These are phyloP conservation scores for Fratercula arctica DNA, from an alignment of 2,797 vertebrate species.

Conservation along the genomic window DNA sequence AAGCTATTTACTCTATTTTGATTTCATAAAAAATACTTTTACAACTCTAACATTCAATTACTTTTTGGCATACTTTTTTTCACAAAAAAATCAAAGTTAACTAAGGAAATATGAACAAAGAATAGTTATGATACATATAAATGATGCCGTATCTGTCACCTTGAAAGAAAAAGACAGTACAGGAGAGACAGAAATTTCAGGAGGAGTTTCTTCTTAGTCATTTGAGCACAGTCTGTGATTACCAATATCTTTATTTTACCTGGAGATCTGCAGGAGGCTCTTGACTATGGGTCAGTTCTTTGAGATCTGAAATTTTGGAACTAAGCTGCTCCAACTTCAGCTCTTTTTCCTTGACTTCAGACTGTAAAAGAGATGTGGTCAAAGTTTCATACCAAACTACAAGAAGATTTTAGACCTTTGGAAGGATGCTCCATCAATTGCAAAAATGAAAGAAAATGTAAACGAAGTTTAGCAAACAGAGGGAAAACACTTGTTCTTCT, in stretches of 20 bases:
- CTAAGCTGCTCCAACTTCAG: slow-evolving; percentile 83
- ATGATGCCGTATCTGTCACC: neutral
- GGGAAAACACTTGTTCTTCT: neutral
- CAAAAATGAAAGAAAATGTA: slow-evolving; percentile 4
- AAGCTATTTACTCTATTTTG: neutral
- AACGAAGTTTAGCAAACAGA: neutral
- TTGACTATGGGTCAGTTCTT: slow-evolving; percentile 82
- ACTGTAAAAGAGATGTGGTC: slow-evolving; percentile 72
- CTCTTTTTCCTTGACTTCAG: slow-evolving; percentile 85
- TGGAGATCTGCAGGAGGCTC: slow-evolving; percentile 90
- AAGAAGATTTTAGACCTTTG: neutral
- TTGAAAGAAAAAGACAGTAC: neutral
- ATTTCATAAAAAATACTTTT: neutral
- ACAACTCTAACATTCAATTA: neutral
- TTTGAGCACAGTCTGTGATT: neutral
- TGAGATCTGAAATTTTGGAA: slow-evolving; percentile 87
- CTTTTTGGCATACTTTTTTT: neutral
- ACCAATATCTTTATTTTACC: slow-evolving; percentile 74
- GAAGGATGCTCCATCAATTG: neutral
- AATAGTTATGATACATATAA: neutral
- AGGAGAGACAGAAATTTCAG: neutral
- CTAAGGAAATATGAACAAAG: neutral
- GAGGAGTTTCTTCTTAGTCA: neutral
- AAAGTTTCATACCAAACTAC: neutral
- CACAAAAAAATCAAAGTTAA: neutral